Evolutionary conservation across 64 coral and sea anemone species (phyloP).

Genomic region (Actinia tenebrosa): DNA sequence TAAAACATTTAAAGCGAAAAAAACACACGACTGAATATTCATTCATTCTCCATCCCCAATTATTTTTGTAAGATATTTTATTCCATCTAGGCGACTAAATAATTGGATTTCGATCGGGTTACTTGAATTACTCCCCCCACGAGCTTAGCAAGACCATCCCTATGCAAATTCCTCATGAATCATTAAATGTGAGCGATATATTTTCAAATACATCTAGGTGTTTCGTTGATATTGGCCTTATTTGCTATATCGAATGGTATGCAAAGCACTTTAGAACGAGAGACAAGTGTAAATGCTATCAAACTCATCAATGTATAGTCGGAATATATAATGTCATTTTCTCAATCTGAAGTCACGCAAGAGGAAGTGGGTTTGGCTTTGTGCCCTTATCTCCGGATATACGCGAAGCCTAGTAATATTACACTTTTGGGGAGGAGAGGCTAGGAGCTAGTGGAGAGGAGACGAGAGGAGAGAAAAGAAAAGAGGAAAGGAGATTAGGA

Average conservation of each 20-base stretch:
- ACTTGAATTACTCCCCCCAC: background rate
- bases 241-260: background rate
- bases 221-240: background rate
- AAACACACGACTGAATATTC: background rate
- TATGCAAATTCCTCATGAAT: constrained; percentile 8
- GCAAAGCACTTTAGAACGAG: background rate
- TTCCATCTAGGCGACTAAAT: background rate
- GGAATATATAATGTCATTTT: background rate
- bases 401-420: background rate
- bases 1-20: background rate
- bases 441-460: background rate
- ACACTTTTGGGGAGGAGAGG: background rate
- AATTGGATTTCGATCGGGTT: background rate
- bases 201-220: background rate
- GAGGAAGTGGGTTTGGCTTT: background rate
- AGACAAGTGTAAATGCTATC: background rate
- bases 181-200: background rate
- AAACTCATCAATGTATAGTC: background rate
- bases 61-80: background rate
- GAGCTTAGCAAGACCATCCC: background rate
- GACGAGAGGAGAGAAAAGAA: no score
- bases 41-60: background rate
- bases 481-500: no score
- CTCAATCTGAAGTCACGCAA: background rate
- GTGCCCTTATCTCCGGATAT: background rate